Percentiles rank a stretch among this genome's conserved stretches.
Conservation (phyloP, 1,140 invertebrate species). For the Rhopalosiphum padi region DNA sequence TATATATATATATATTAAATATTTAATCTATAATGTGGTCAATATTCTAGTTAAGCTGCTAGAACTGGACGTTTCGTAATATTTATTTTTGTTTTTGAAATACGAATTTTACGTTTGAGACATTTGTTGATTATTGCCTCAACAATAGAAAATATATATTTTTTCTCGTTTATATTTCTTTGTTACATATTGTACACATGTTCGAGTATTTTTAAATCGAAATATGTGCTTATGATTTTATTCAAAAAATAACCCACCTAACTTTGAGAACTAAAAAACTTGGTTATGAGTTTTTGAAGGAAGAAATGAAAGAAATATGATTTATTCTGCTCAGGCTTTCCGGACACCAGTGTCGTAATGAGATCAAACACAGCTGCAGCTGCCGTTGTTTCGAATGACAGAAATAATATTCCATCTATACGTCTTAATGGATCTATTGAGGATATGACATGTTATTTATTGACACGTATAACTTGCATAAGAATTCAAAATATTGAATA, state of each 20-base stretch:
- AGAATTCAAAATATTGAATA: not conserved
- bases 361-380: not conserved
- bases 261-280: not conserved
- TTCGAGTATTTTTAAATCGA: not conserved
- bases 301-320: not conserved
- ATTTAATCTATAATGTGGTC: too few species aligned
- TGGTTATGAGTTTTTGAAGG: not conserved
- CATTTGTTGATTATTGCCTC: not conserved
- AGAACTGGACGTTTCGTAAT: not conserved
- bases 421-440: not conserved
- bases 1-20: not conserved
- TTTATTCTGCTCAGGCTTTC: not conserved
- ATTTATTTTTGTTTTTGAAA: not conserved
- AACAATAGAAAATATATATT: not conserved
- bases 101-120: not conserved
- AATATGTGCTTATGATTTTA: not conserved
- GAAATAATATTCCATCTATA: not conserved
- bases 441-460: constrained; percentile 13
- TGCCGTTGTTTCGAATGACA: not conserved
- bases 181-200: not conserved
- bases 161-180: not conserved
- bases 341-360: not conserved
- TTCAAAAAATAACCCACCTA: not conserved
- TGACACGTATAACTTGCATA: not conserved
- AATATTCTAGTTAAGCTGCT: not conserved